Conservation (phyloP, 2,888 invertebrate species). For the Apoda limacodes region DNA sequence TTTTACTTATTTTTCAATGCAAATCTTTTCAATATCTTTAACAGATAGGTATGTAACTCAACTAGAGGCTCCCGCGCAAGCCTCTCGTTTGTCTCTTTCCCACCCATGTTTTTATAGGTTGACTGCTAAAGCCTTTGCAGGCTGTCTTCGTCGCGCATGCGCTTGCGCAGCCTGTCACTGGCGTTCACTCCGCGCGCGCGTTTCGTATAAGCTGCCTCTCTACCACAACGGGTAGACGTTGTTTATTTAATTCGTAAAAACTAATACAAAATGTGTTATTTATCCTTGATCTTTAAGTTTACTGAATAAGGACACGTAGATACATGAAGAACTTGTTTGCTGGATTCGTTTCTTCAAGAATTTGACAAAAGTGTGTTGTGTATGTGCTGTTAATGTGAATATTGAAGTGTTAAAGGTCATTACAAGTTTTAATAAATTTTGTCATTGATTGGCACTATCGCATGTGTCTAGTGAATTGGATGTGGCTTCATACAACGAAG, state of each 20-base stretch:
- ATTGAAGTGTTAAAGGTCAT: slow-evolving; percentile 42
- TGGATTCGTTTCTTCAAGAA: too few species aligned
- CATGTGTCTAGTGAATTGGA: slow-evolving; percentile 35
- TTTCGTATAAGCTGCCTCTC: slow-evolving; percentile 47
- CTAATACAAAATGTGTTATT: slow-evolving; percentile 10
- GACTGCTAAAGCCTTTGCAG: slow-evolving; percentile 51
- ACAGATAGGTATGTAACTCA: slow-evolving; percentile 46
- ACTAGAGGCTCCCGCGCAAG: slow-evolving; percentile 61
- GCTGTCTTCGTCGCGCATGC: slow-evolving; percentile 45
- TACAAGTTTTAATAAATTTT: slow-evolving; percentile 27
- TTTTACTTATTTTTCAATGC: too few species aligned
- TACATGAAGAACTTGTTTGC: too few species aligned
- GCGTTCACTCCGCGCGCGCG: slow-evolving; percentile 33
- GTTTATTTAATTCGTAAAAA: slow-evolving; percentile 26
- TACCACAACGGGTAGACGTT: slow-evolving; percentile 47
- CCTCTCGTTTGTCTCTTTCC: slow-evolving; percentile 43
- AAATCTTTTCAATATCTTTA: too few species aligned
- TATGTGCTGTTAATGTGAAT: not conserved
- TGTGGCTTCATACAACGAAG: slow-evolving; percentile 41
- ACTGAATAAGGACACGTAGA: too few species aligned
- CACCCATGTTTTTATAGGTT: slow-evolving; percentile 24
- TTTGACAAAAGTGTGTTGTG: not conserved
- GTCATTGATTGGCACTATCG: not conserved
- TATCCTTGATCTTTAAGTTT: slow-evolving; percentile 10
- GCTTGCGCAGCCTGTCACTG: slow-evolving; percentile 51